Conservation (phyloP, 2,113 vertebrate species). For the Steatornis caripensis region DNA sequence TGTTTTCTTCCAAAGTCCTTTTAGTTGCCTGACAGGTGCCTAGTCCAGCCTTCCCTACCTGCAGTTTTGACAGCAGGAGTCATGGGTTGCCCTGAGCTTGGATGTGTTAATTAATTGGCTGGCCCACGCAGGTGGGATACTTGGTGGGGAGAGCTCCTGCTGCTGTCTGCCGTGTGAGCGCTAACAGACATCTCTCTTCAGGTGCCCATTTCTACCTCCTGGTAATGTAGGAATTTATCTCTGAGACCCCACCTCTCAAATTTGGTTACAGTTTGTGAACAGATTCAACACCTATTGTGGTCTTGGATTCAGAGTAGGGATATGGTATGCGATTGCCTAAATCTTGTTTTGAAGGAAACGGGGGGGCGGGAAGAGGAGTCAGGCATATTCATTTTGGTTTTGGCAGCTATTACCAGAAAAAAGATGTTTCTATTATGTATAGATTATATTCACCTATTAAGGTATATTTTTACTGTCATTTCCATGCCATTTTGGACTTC, state of each 20-base stretch:
- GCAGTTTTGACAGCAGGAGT: background rate
- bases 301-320: background rate
- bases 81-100: fast-evolving
- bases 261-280: background rate
- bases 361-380: background rate
- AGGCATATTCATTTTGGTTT: background rate
- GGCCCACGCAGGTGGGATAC: background rate
- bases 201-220: background rate
- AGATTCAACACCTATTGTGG: background rate
- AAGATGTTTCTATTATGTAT: fast-evolving
- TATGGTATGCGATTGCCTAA: background rate
- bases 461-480: background rate
- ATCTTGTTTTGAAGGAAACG: background rate
- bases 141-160: background rate
- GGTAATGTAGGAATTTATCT: background rate
- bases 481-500: background rate
- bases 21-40: background rate
- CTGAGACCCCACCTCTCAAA: background rate
- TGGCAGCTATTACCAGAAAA: background rate
- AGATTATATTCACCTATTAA: background rate
- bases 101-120: background rate
- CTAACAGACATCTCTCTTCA: background rate
- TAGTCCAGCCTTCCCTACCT: background rate
- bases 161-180: background rate
- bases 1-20: background rate